phyloP scores from a whole-genome alignment of 2,888 invertebrate species.

The Epirrhoe tristata region DNA sequence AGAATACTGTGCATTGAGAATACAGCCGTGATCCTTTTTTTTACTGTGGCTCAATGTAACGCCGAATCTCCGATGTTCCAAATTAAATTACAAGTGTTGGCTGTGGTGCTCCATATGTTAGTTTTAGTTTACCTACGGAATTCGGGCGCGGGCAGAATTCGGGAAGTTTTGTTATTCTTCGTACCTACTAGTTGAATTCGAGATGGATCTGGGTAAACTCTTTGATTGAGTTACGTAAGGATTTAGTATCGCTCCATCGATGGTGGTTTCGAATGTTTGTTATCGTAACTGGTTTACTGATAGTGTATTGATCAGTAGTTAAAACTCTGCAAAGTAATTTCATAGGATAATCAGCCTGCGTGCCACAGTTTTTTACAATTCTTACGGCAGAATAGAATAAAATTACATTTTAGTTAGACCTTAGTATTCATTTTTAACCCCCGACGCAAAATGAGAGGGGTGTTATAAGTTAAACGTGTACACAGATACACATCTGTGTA shows the following conservation, averaged over 20 bases:
- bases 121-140: constrained; percentile 33
- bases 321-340: too few relatives aligned
- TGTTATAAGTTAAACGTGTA: too few relatives aligned
- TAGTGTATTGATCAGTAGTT: background rate
- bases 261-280: background rate
- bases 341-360: too few relatives aligned
- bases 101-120: constrained; percentile 16
- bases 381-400: too few relatives aligned
- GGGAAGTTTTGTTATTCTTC: constrained; percentile 31
- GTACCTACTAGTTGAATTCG: constrained; percentile 22
- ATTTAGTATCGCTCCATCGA: constrained; percentile 11
- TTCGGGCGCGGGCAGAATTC: constrained; percentile 22
- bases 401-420: too few relatives aligned
- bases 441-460: too few relatives aligned
- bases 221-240: constrained; percentile 33
- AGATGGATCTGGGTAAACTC: constrained; percentile 25
- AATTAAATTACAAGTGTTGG: constrained; percentile 42
- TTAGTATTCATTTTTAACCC: too few relatives aligned
- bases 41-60: constrained; percentile 24
- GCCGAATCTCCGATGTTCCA: constrained; percentile 27
- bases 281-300: background rate
- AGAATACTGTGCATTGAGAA: too few relatives aligned
- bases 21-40: background rate
- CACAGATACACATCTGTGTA: too few relatives aligned
- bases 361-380: too few relatives aligned